Evolutionary conservation across 1,140 invertebrate genomes (phyloP).

Genomic region (Plutomurus gul): DNA sequence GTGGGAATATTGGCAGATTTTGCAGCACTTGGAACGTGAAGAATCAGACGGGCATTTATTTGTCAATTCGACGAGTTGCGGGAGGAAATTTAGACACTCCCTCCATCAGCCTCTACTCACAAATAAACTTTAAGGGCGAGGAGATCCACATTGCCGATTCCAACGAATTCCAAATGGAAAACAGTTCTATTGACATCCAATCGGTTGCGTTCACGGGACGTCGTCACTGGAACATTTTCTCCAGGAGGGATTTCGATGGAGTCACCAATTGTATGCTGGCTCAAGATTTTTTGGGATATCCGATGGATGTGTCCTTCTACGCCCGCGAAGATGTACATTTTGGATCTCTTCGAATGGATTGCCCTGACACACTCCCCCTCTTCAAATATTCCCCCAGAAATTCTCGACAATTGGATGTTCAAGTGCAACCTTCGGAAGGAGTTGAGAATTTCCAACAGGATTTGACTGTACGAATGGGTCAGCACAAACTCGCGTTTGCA

Average conservation of each 20-base stretch:
- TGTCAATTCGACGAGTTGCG: neutral
- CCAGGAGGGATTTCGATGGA: neutral
- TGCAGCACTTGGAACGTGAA: neutral
- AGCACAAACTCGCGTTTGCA: too few relatives aligned
- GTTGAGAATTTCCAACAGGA: too few relatives aligned
- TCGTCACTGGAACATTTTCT: neutral
- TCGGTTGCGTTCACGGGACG: neutral
- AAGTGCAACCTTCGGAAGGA: too few relatives aligned
- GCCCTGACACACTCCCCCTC: too few relatives aligned
- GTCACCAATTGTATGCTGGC: neutral
- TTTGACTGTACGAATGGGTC: too few relatives aligned
- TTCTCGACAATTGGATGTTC: too few relatives aligned
- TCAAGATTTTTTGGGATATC: neutral
- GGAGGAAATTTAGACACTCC: neutral
- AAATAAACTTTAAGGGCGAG: neutral
- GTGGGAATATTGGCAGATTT: neutral
- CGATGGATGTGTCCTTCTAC: neutral
- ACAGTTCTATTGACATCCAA: neutral
- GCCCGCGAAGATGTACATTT: rapidly evolving
- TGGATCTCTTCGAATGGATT: neutral
- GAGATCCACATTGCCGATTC: neutral
- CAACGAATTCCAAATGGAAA: neutral
- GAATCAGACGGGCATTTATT: neutral
- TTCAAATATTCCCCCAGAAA: too few relatives aligned
- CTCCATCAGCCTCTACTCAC: neutral